phyloP scores from a whole-genome alignment of 2,888 invertebrate genomes.

The Myathropa florea region DNA sequence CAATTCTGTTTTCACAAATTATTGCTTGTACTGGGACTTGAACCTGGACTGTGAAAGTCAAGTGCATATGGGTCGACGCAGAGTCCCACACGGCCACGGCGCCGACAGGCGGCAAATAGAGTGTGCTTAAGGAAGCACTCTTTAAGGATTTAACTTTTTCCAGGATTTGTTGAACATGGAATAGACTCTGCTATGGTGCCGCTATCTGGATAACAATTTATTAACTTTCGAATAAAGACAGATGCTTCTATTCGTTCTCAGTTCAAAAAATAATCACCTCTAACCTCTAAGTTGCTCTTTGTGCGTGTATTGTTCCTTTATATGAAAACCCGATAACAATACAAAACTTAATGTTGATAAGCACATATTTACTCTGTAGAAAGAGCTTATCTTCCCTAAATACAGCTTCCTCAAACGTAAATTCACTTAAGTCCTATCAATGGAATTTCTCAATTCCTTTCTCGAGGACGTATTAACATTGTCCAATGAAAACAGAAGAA shows the following conservation, averaged over 20 bases:
- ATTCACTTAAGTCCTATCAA: slow-evolving; percentile 40
- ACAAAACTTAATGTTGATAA: neutral
- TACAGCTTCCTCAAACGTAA: slow-evolving; percentile 38
- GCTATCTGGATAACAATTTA: neutral
- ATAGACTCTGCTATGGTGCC: too few relatives aligned
- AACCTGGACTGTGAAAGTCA: too few relatives aligned
- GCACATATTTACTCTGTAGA: slow-evolving; percentile 21
- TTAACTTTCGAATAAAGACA: neutral
- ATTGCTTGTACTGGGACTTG: too few relatives aligned
- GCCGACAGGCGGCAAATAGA: too few relatives aligned
- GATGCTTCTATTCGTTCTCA: neutral
- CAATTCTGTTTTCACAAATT: too few relatives aligned
- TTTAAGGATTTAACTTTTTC: too few relatives aligned
- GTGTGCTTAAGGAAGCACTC: too few relatives aligned
- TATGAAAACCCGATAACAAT: neutral
- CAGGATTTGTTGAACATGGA: too few relatives aligned
- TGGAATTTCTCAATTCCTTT: slow-evolving; percentile 1
- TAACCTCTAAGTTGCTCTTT: neutral
- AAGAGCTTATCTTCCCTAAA: slow-evolving; percentile 27
- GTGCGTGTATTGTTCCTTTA: neutral
- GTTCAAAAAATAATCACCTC: neutral
- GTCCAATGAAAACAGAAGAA: neutral
- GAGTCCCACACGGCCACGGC: too few relatives aligned
- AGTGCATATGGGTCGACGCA: too few relatives aligned
- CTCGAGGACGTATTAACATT: slow-evolving; percentile 22